Evolutionary conservation across 2,797 vertebrate genomes (phyloP), one percentile per base, ranked within the genome.

Genomic region (Potorous gilbertii): DNA sequence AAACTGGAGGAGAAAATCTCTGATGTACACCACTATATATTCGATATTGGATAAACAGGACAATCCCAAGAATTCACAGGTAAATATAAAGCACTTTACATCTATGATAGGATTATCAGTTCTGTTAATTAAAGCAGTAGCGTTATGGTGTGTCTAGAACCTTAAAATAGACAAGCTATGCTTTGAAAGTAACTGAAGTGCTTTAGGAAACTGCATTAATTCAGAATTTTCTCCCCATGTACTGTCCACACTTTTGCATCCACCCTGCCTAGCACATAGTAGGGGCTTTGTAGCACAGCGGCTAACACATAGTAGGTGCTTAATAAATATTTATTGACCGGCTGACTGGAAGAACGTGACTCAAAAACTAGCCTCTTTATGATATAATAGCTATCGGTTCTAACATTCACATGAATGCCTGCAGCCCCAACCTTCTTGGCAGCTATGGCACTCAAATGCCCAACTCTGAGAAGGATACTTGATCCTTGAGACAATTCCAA

Each of bases 61-160:
- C 59, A 93, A 96, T 96, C 91, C 95, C 92, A 62, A 90, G 96
- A 95, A 94, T 95, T 95, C 96, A 95, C 66, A 95, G 56, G 3
- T 55, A 89, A 95, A 92, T 28, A n/a, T 55, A 96, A 97, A 97
- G 92, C 87, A 93, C 94, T 97, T 92, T 97, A 92, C 93, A 96
- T 91, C 96, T 62, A 95, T 93, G 56, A 93, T 96, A 27, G 91
- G 31, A 81, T 92, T 56, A 56, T 89, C 89, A 55, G 90, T 14
- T 87, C 91, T 92, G 91, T 91, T 97, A 96, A 98, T 96, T 91
- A 95, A 40, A 24, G 18, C 18, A 46, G 46, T 40, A 40, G n/a
- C 90, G 55, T 54, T 46, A 13, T 57, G 93, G 94, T 91, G 52
- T 54, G 81, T 74, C 34, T 40, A 91, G 94, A 92, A 66, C 57